These are phyloP conservation scores for Dusona sp. DNA, from an alignment of 2,888 invertebrate species.

Conservation along the genomic window DNA sequence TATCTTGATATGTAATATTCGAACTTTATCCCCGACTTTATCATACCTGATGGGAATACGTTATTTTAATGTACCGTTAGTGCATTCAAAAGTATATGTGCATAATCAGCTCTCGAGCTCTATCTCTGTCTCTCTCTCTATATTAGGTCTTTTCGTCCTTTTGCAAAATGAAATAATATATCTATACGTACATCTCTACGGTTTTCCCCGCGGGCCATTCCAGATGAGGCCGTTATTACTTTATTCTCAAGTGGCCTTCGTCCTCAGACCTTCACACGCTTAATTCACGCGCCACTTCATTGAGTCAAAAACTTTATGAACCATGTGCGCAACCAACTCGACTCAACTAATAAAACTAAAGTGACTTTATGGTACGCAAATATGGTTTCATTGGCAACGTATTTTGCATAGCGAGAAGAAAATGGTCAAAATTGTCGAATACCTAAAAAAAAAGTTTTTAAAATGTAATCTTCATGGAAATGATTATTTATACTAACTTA, in stretches of 20 bases:
- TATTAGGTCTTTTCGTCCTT: background rate
- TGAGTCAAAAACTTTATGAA: conserved; percentile 45
- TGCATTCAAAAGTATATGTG: background rate
- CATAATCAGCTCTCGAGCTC: conserved; percentile 26
- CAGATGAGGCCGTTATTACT: conserved; percentile 46
- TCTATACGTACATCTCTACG: background rate
- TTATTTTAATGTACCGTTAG: conserved; percentile 5
- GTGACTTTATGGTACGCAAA: background rate
- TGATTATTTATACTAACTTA: background rate
- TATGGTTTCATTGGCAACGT: background rate
- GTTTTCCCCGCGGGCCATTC: conserved; percentile 50
- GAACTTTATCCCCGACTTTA: conserved; percentile 64
- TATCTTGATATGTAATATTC: conserved; percentile 79
- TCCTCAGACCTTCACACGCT: conserved; percentile 20
- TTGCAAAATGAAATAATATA: conserved; percentile 2
- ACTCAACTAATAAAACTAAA: conserved; percentile 14
- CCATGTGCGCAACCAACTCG: conserved; percentile 6
- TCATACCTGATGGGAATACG: conserved; percentile 46
- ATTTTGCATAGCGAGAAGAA: background rate
- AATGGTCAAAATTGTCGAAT: background rate
- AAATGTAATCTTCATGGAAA: background rate
- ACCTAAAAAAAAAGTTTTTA: background rate
- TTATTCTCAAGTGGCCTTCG: conserved; percentile 40
- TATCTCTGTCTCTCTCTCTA: background rate
- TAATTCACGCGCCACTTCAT: conserved; percentile 30